phyloP scores from a whole-genome alignment of 2,797 vertebrate species.

The Galago senegalensis region DNA sequence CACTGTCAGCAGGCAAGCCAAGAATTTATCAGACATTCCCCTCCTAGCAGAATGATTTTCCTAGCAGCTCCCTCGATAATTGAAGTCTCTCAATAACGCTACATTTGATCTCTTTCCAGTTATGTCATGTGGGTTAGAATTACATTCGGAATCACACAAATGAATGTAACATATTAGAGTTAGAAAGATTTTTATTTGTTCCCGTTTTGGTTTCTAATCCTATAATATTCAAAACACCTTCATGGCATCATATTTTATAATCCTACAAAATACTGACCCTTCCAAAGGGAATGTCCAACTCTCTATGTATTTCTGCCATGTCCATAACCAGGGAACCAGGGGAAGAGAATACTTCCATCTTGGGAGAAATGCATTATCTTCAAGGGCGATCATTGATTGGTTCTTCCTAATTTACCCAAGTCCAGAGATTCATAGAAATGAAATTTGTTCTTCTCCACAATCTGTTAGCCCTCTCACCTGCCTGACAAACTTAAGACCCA shows the following conservation, averaged over 20 bases:
- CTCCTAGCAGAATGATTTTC: slow-evolving; percentile 69
- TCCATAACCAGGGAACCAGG: background rate
- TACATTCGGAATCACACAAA: slow-evolving; percentile 44
- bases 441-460: background rate
- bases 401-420: slow-evolving; percentile 16
- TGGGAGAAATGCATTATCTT: background rate
- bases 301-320: background rate
- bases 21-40: slow-evolving; percentile 64
- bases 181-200: slow-evolving; percentile 29
- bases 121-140: slow-evolving; percentile 28
- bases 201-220: slow-evolving; percentile 20
- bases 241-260: background rate
- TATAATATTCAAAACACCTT: slow-evolving; percentile 41
- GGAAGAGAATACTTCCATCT: background rate
- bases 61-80: slow-evolving; percentile 57
- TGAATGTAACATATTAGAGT: slow-evolving; percentile 20
- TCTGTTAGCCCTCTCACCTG: background rate
- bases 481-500: background rate
- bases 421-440: background rate
- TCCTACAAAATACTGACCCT: background rate
- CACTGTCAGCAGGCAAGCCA: slow-evolving; percentile 62
- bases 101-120: slow-evolving; percentile 41
- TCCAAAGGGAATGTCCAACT: background rate
- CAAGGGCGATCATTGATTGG: background rate
- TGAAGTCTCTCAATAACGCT: slow-evolving; percentile 61